Evolutionary conservation across 2,113 vertebrate species (phyloP), one percentile per base, ranked within the genome.

Genomic region (Lampris incognitus): DNA sequence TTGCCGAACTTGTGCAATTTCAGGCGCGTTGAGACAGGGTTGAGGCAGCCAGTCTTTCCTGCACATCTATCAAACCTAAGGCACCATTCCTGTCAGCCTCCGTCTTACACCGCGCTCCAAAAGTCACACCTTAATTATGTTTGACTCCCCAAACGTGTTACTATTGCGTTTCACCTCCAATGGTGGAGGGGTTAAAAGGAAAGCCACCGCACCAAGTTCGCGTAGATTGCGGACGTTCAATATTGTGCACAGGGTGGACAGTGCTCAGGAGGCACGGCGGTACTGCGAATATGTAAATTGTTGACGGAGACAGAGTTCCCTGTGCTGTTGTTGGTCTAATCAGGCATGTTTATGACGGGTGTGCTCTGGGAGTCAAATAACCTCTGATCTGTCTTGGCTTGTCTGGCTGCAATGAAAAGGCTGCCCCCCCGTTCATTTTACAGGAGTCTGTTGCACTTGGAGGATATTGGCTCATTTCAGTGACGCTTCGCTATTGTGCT

Each of bases 21-120:
- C 64, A 61, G 65, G 77, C 92, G 60, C 81, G 93, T 92, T 88
- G 85, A 91, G 89, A 84, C 92, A 93, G 72, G 71, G 79, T 79
- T 39, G 70, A 85, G 79, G 74, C 67, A 58, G 40, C 80, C 58
- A 83, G 78, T 24, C 64, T 59, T 56, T 62, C 67, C 60, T 67
- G 78, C 75, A 76, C 79, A 88, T 93, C 79, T 70, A 89, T 95
- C 90, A 93, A 78, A 71, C 71, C 82, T 72, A 1, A 74, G 90
- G 63, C 91, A 87, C 82, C 83, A 75, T 69, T 1, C 69, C 48
- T 91, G 91, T 90, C 87, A 85, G 46, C 50, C 57, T 67, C 39
- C 84, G 80, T 78, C 78, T 82, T 38, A 52, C 66, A 66, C 60
- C 62, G 49, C 76, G 38, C 49, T 38, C 59, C 42, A 24, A 54